Conservation (phyloP, 2,888 invertebrate species). For the Eupithecia pulchellata region DNA sequence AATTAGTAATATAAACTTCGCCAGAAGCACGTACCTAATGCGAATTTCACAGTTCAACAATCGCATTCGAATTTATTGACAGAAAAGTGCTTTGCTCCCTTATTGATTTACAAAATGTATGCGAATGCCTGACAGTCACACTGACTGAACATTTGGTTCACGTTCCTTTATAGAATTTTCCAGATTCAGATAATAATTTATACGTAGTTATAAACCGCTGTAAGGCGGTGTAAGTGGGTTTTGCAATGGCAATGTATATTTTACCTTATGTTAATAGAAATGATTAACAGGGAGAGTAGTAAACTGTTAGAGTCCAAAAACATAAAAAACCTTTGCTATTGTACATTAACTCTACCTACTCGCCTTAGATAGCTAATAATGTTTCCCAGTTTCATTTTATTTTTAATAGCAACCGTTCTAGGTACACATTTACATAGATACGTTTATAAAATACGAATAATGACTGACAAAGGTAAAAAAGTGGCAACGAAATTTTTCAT, state of each 20-base stretch:
- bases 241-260: neutral
- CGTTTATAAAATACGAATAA: too few species aligned
- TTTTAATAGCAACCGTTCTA: too few species aligned
- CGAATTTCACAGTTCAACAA: slow-evolving; percentile 12
- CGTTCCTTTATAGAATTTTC: too few species aligned
- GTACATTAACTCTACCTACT: neutral
- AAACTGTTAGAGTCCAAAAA: neutral
- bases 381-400: neutral
- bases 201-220: too few species aligned
- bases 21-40: slow-evolving; percentile 4
- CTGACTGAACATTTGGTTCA: neutral
- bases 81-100: neutral
- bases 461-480: too few species aligned
- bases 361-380: neutral
- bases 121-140: neutral
- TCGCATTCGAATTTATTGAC: neutral
- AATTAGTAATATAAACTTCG: slow-evolving; percentile 1
- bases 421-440: too few species aligned
- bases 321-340: neutral
- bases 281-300: neutral
- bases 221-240: too few species aligned
- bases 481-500: too few species aligned
- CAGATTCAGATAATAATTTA: too few species aligned
- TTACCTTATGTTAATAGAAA: neutral
- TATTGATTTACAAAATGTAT: neutral